A percentile compares a stretch with the other conserved stretches of the same genome.
These are phyloP conservation scores for Acinonyx jubatus DNA, from an alignment of 2,113 vertebrate genomes.

Conservation along the genomic window DNA sequence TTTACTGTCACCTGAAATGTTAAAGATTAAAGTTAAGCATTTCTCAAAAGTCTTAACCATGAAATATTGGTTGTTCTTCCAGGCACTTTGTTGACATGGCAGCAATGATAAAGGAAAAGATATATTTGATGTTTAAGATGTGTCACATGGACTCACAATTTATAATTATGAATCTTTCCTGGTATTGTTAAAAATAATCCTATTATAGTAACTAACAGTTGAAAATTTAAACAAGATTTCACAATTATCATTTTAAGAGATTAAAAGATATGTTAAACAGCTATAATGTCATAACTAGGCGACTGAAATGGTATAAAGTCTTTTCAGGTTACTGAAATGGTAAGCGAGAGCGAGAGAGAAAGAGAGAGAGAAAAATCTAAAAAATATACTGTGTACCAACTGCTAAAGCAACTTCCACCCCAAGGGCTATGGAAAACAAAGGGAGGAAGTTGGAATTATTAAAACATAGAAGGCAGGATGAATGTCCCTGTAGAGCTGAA, in stretches of 20 bases:
- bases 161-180: neutral
- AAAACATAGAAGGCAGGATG: neutral
- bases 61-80: neutral
- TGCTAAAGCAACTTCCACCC: neutral
- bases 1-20: neutral
- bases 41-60: neutral
- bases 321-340: neutral
- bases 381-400: neutral
- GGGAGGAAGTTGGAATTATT: neutral
- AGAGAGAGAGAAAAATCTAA: neutral
- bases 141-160: neutral
- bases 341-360: neutral
- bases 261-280: neutral
- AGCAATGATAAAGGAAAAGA: neutral
- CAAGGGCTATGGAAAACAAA: neutral
- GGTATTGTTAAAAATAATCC: neutral
- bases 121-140: neutral
- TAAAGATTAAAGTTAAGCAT: neutral
- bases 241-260: neutral
- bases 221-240: neutral
- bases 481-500: neutral
- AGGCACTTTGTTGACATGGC: neutral
- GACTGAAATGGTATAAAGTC: neutral
- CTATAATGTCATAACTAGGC: neutral
- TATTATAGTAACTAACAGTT: neutral